Evolutionary conservation across 2,888 invertebrate species (phyloP).

Genomic region (Scaptomyza reducta): DNA sequence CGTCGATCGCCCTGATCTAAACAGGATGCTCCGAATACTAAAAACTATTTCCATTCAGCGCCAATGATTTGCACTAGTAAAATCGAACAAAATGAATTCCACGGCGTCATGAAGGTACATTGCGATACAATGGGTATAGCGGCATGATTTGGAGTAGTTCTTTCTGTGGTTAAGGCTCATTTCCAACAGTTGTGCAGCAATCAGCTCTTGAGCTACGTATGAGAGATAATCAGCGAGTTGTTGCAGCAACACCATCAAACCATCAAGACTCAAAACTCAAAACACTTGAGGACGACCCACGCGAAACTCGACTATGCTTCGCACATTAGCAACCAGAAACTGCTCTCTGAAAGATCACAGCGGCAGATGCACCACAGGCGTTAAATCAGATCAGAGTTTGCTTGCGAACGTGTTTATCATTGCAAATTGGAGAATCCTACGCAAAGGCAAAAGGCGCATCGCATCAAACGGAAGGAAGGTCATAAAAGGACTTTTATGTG

Average conservation of each 20-base stretch:
- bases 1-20: conserved; percentile 52
- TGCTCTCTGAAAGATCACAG: conserved; percentile 33
- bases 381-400: conserved; percentile 40
- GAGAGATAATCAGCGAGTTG: conserved; percentile 61
- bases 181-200: conserved; percentile 45
- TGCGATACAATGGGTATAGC: conserved; percentile 31
- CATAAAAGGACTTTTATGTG: conserved; percentile 52
- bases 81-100: conserved; percentile 49
- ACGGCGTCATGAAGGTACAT: conserved; percentile 54
- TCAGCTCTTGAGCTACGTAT: conserved; percentile 42
- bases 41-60: conserved; percentile 52
- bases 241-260: conserved; percentile 28
- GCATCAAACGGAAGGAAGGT: conserved; percentile 45
- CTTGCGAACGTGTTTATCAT: conserved; percentile 62
- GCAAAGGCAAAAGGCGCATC: conserved; percentile 41
- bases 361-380: conserved; percentile 61
- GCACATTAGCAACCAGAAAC: conserved; percentile 59
- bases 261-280: conserved; percentile 22
- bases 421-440: conserved; percentile 52
- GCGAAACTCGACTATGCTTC: conserved; percentile 49
- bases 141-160: conserved; percentile 57
- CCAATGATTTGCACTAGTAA: conserved; percentile 65
- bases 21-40: conserved; percentile 59
- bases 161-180: conserved; percentile 34
- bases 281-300: conserved; percentile 46